Conservation (phyloP, 2,888 invertebrate species). For the Hypselothyrea guttata region DNA sequence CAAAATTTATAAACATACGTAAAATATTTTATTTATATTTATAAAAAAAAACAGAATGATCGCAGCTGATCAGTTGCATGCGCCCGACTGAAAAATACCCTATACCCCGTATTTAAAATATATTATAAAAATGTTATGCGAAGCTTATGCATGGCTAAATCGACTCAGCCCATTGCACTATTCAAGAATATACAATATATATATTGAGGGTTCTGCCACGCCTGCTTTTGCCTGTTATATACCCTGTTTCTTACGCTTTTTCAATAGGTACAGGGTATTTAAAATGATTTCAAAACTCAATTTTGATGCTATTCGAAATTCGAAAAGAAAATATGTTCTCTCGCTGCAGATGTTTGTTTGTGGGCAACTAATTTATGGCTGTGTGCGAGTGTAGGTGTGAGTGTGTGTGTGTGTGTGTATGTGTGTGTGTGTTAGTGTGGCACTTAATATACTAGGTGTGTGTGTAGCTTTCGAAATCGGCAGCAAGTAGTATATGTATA, state of each 20-base stretch:
- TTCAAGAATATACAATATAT: too few relatives aligned
- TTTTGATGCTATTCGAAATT: slow-evolving; percentile 68
- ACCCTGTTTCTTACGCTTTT: too few relatives aligned
- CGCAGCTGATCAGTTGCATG: too few relatives aligned
- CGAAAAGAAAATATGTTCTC: slow-evolving; percentile 50
- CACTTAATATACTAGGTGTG: slow-evolving; percentile 7
- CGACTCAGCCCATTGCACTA: too few relatives aligned
- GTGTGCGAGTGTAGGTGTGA: slow-evolving; percentile 19
- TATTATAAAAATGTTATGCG: too few relatives aligned
- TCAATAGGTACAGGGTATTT: slow-evolving; percentile 17
- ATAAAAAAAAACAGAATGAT: too few relatives aligned
- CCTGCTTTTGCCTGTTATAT: too few relatives aligned
- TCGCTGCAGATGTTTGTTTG: slow-evolving; percentile 11
- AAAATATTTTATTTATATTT: too few relatives aligned
- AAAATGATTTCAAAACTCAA: slow-evolving; percentile 50
- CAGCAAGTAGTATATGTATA: slow-evolving; percentile 42
- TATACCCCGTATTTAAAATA: too few relatives aligned
- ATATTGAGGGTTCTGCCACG: too few relatives aligned
- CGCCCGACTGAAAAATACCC: too few relatives aligned
- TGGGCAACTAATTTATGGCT: slow-evolving; percentile 53
- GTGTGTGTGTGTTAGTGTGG: slow-evolving; percentile 11
- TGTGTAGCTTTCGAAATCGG: slow-evolving; percentile 64
- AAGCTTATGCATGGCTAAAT: too few relatives aligned
- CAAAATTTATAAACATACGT: slow-evolving; percentile 10
- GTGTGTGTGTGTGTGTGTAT: slow-evolving; percentile 12